Conservation (phyloP, 2,113 vertebrate genomes). For the Etheostoma spectabile region DNA sequence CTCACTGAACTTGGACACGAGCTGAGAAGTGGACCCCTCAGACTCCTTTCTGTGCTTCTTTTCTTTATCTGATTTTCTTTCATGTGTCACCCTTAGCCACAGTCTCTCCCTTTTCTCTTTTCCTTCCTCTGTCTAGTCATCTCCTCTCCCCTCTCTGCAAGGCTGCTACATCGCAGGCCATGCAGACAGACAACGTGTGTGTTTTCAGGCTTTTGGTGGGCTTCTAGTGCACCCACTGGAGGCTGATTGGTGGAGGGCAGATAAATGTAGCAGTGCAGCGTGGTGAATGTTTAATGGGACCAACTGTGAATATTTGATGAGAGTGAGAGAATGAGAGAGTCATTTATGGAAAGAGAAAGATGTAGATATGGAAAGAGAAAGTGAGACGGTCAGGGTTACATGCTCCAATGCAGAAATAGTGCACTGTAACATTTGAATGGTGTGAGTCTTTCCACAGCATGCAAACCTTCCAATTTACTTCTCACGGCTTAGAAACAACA, state of each 20-base stretch:
- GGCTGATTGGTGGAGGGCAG: constrained; percentile 77
- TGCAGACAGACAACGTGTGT: constrained; percentile 6
- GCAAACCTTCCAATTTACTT: constrained; percentile 24
- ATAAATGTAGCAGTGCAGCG: constrained; percentile 75
- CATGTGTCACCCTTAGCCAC: constrained; percentile 3
- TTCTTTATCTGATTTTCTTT: constrained; percentile 26
- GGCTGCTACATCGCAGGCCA: constrained; percentile 52
- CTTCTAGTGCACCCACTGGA: constrained; percentile 67
- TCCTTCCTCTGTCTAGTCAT: constrained; percentile 23
- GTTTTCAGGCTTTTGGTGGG: constrained; percentile 65
- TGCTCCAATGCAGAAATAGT: constrained; percentile 15
- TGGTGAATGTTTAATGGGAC: constrained; percentile 84
- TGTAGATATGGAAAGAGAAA: constrained; percentile 52
- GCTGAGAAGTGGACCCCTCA: constrained; percentile 52
- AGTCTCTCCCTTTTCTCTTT: neutral
- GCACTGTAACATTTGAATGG: neutral
- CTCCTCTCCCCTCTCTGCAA: constrained; percentile 23
- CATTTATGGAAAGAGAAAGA: constrained; percentile 56
- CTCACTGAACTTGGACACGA: constrained; percentile 45
- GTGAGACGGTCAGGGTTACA: constrained; percentile 21
- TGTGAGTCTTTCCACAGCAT: constrained; percentile 25
- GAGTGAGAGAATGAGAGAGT: constrained; percentile 51
- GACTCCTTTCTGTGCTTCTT: neutral
- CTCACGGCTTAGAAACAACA: constrained; percentile 13
- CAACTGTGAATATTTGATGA: constrained; percentile 85